These are phyloP conservation scores for Pristionchus exspectatus DNA, from an alignment of 2,888 invertebrate genomes.

Conservation along the genomic window DNA sequence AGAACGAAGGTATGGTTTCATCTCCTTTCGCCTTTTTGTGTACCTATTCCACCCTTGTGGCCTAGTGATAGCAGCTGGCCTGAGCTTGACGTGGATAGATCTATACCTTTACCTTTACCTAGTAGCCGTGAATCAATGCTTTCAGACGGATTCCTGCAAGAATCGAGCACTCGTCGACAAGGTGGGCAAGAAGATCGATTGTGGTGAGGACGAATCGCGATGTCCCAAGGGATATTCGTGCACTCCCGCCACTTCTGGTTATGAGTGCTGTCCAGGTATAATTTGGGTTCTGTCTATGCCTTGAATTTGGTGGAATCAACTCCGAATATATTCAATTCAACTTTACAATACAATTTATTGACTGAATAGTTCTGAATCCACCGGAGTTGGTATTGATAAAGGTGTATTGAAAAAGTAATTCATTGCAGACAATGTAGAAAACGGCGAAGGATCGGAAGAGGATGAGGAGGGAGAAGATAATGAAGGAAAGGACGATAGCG, in stretches of 20 bases:
- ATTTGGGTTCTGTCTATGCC: no score
- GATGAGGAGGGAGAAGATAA: not conserved
- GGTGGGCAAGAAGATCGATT: conserved; percentile 34
- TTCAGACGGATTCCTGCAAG: not conserved
- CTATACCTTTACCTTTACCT: no score
- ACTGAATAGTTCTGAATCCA: no score
- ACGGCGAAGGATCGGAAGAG: not conserved
- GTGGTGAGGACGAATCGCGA: not conserved
- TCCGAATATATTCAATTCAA: no score
- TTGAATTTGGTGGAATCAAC: no score
- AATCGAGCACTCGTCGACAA: not conserved
- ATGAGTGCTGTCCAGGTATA: conserved; percentile 47
- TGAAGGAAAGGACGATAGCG: conserved; percentile 1
- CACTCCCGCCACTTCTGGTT: not conserved
- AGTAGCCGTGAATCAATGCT: not conserved
- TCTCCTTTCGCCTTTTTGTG: no score
- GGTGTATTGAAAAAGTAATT: not conserved
- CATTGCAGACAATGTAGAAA: not conserved
- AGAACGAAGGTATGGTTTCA: not conserved
- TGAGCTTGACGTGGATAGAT: no score
- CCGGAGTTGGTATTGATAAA: not conserved
- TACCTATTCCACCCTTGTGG: no score
- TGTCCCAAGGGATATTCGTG: conserved; percentile 50
- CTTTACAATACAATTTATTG: no score
- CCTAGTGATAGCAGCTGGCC: no score